Base-by-base conservation (phyloP, 2,113 vertebrate genomes). In the Nematolebias whitei region DNA sequence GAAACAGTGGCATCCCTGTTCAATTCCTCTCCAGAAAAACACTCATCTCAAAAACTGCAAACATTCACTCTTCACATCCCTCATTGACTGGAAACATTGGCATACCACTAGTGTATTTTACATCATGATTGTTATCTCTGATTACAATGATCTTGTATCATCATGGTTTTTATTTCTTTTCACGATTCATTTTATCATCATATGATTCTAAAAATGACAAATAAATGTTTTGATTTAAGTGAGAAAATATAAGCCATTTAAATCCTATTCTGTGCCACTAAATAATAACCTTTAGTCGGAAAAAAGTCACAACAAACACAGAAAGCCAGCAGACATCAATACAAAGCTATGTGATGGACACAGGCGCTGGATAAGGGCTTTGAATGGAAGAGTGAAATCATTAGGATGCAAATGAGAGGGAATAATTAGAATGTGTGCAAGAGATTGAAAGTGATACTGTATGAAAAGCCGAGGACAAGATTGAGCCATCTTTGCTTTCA, bases 351-450 rank as follows among this genome's bases (percentile, higher is more conserved):
- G 71, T 69, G 78, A 58, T 68, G 78, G 70, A 63, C 71, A 15
- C 15, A 24, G 69, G 81, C 40, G 23, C 61, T 76, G 71, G 71
- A 77, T 74, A 51, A 66, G 72, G 64, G 65, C 60, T 84, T 68
- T 77, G 85, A 78, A 83, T n/a, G 75, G 76, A 84, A 85, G 78
- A 85, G 82, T 83, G 82, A 87, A 90, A 90, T 92, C 91, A 95
- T 95, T 94, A 94, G 93, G 92, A 95, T 96, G 95, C 93, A 95
- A 95, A 96, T 92, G 91, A 92, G 93, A 88, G 76, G 79, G 71
- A 87, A 89, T 90, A 92, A 94, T 93, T 94, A 94, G 91, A 77
- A 86, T 86, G 89, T 86, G 85, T 83, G 73, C 56, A 69, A 76
- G 58, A 84, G 83, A 89, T 84, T 83, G 85, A 86, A 87, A 89